phyloP scores from a whole-genome alignment of 2,888 invertebrate species.

The Campaea margaritaria region DNA sequence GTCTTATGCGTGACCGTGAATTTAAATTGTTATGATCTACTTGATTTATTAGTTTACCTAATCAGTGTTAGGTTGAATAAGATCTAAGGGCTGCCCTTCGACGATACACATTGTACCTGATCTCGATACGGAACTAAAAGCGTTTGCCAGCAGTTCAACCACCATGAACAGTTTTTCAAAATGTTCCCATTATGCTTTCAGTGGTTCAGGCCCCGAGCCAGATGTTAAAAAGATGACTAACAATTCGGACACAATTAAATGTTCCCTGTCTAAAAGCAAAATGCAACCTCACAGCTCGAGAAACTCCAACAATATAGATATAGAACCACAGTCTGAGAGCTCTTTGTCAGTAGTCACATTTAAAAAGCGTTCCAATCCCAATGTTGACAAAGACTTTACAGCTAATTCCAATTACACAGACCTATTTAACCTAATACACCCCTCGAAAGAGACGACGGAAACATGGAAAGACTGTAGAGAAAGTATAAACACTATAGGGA shows the following conservation, averaged over 20 bases:
- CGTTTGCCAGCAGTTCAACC: too few species aligned
- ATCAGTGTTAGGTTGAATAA: too few species aligned
- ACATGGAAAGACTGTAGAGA: conserved; percentile 15
- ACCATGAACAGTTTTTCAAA: too few species aligned
- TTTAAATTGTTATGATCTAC: too few species aligned
- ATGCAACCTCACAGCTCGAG: conserved; percentile 53
- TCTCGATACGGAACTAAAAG: too few species aligned
- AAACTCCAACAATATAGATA: conserved; percentile 49
- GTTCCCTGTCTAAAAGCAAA: conserved; percentile 53
- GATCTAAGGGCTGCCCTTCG: too few species aligned
- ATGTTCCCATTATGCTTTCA: conserved; percentile 39
- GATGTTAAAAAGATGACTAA: conserved; percentile 43
- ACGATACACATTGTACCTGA: too few species aligned
- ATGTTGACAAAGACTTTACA: conserved; percentile 62
- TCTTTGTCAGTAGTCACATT: conserved; percentile 39
- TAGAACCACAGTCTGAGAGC: conserved; percentile 56
- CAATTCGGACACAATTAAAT: conserved; percentile 40
- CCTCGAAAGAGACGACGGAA: conserved; percentile 25
- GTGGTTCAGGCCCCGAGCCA: conserved; percentile 46
- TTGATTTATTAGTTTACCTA: too few species aligned
- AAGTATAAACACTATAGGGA: not conserved
- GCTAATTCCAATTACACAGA: conserved; percentile 65
- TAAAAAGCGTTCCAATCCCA: conserved; percentile 39
- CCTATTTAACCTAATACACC: conserved; percentile 44
- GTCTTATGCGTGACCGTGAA: too few species aligned